Evolutionary conservation across 1,140 invertebrate genomes (phyloP), one percentile per base, ranked within the genome.

Genomic region (Heterodera schachtii): DNA sequence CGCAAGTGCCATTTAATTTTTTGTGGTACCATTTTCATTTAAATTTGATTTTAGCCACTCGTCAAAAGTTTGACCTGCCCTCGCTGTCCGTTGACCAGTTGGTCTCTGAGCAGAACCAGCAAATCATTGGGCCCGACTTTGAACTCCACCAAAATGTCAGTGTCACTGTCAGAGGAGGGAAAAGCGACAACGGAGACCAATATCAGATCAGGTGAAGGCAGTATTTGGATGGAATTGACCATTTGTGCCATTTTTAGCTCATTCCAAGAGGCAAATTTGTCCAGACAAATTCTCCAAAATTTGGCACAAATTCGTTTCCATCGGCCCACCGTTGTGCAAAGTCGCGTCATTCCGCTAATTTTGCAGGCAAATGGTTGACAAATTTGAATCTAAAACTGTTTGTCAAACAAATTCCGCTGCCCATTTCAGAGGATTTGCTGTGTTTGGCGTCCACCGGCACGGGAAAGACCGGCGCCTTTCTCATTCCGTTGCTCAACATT

Each of bases 321-420:
- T 43, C 21, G n/a, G 0, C 77, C 77, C 4, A 70, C 64, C 19
- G 41, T 44, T 43, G 77, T 78, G 13, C 77, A 78, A 43, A 41
- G 70, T n/a, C 70, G 64, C 47, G 64, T 78, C 13, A 78, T 78
- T 78, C 77, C 77, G 49, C 44, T 78, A 5, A 78, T 78, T 21
- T 43, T 64, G 70, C 46, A 70, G 2, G 70, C 77, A 69, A 69
- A 31, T 31, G 47, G 77, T 78, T 70, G 44, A 11, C 70, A 7
- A 31, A 31, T 8, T 78, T 8, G 47, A 77, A 77, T n/a, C 67
- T 19, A 16, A 64, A 77, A n/a, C 3, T 0, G 31, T 7, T 5
- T 11, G 31, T 19, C 31, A 31, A 31, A 31, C 31, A 49, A 77
- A 49, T 77, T 13, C 16, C 64, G 16, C 6, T 78, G 3, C 6